Base-by-base conservation (phyloP, 2,797 vertebrate species). In the Gouania willdenowi region DNA sequence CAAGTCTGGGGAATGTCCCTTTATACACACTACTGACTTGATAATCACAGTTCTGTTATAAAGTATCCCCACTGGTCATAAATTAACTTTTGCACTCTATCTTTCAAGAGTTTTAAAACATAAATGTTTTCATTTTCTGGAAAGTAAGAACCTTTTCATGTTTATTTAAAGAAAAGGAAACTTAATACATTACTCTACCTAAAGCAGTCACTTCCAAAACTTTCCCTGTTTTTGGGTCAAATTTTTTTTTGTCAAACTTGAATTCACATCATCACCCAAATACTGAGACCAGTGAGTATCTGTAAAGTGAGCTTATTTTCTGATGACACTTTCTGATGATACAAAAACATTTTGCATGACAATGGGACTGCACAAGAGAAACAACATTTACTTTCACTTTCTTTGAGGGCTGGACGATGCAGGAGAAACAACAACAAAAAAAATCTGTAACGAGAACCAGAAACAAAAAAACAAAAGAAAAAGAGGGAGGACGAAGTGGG, bases 371-470 rank as follows among this genome's bases (percentile, higher is more conserved):
- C n/a, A n/a, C n/a, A n/a, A n/a, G n/a, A n/a, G n/a, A 33, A 8
- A 8, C 6, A 15, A 8, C 5, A 15, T 27, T 13, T 11, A 54
- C 26, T 60, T 63, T 51, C 30, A 25, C 32, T 64, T 67, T 56
- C 20, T 35, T 38, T 39, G 26, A 54, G 18, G 34, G 8, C 27
- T 4, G 19, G 28, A 45, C 44, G 49, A 67, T 53, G 51, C 11
- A 57, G 38, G 22, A 61, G 41, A 27, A 53, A 26, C 41, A 50
- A 43, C 68, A 47, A 44, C 32, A 43, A 18, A 42, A 17, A 52
- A 39, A n/a, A 35, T 36, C 9, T 25, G 9, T 65, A 79, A 72
- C 66, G 56, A 79, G 61, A 68, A 77, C 54, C 67, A 78, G 68
- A 58, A 44, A 58, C 8, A 3, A 13, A 52, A 40, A 15, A 23